phyloP scores from a whole-genome alignment of 2,113 vertebrate genomes.

The Diadophis punctatus region DNA sequence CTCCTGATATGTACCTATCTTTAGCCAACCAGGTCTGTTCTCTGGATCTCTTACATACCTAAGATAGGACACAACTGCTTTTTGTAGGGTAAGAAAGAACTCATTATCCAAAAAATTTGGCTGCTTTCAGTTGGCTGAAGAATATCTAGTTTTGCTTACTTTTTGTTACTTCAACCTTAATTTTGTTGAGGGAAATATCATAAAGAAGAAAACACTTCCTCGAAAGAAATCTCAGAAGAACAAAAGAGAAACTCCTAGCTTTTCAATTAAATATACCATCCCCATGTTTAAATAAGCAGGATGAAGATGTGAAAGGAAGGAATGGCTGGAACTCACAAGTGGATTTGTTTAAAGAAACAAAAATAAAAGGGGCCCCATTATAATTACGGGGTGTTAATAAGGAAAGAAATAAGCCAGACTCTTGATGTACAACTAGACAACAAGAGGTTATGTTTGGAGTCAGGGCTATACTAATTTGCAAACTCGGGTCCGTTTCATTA shows the following conservation, averaged over 20 bases:
- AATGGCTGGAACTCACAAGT: slow-evolving; percentile 34
- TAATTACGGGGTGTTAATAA: slow-evolving; percentile 80
- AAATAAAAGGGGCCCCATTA: slow-evolving; percentile 64
- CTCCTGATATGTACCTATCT: not conserved
- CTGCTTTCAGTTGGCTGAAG: not conserved
- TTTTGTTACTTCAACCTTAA: not conserved
- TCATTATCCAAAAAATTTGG: not conserved
- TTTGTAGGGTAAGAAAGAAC: not conserved
- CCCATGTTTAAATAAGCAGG: not conserved
- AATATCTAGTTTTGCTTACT: not conserved
- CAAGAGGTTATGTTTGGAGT: slow-evolving; percentile 77
- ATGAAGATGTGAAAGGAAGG: not conserved
- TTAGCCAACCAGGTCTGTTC: not conserved
- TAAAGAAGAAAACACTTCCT: not conserved
- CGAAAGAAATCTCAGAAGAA: not conserved
- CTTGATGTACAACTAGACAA: slow-evolving; percentile 79
- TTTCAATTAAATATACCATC: not conserved
- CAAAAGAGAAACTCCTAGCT: not conserved
- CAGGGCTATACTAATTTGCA: slow-evolving; percentile 77
- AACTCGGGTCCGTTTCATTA: slow-evolving; percentile 79
- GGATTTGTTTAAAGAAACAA: slow-evolving; percentile 62
- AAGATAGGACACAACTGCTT: not conserved
- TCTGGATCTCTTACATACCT: not conserved
- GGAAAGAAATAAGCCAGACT: slow-evolving; percentile 76
- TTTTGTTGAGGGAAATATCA: slow-evolving; percentile 3